Percentiles rank a stretch among this genome's conserved stretches.
These are phyloP conservation scores for Drosophila jambulina DNA, from an alignment of 1,140 invertebrate genomes.

Conservation along the genomic window DNA sequence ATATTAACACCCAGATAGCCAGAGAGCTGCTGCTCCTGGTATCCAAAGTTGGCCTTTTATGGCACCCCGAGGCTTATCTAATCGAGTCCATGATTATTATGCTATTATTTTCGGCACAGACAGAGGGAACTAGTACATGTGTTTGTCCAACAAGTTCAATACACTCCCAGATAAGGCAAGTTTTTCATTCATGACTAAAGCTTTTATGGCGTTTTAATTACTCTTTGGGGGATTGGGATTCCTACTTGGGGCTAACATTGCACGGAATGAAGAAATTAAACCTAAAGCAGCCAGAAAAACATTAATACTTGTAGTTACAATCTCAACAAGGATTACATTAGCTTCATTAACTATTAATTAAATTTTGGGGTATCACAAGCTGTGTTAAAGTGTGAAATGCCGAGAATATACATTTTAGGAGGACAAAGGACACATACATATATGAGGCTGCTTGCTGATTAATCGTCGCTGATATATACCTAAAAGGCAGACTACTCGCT, in stretches of 20 bases:
- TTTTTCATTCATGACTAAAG: slow-evolving; percentile 46
- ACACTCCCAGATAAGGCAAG: slow-evolving; percentile 36
- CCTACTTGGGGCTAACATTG: slow-evolving; percentile 26
- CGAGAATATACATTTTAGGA: neutral
- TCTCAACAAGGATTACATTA: slow-evolving; percentile 18
- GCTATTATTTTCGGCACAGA: slow-evolving; percentile 46
- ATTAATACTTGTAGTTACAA: slow-evolving; percentile 30
- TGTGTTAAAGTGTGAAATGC: neutral
- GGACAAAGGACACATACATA: slow-evolving; percentile 1
- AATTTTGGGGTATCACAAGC: neutral
- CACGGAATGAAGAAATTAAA: slow-evolving; percentile 46
- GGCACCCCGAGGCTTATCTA: slow-evolving; percentile 35
- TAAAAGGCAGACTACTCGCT: neutral
- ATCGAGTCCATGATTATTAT: slow-evolving; percentile 34
- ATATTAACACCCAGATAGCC: slow-evolving; percentile 33
- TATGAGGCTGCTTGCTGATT: neutral
- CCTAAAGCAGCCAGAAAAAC: slow-evolving; percentile 7
- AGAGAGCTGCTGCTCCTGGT: slow-evolving; percentile 6
- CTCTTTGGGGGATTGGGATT: slow-evolving; percentile 5
- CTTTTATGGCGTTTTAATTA: slow-evolving; percentile 43
- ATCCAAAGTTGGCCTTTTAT: slow-evolving; percentile 31
- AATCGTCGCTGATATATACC: neutral
- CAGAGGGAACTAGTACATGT: slow-evolving; percentile 34
- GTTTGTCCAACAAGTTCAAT: slow-evolving; percentile 36
- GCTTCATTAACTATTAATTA: slow-evolving; percentile 34